A percentile compares a stretch with the other conserved stretches of the same genome.
These are phyloP conservation scores for Pelmatolapia mariae DNA, from an alignment of 2,113 vertebrate genomes.

Conservation along the genomic window DNA sequence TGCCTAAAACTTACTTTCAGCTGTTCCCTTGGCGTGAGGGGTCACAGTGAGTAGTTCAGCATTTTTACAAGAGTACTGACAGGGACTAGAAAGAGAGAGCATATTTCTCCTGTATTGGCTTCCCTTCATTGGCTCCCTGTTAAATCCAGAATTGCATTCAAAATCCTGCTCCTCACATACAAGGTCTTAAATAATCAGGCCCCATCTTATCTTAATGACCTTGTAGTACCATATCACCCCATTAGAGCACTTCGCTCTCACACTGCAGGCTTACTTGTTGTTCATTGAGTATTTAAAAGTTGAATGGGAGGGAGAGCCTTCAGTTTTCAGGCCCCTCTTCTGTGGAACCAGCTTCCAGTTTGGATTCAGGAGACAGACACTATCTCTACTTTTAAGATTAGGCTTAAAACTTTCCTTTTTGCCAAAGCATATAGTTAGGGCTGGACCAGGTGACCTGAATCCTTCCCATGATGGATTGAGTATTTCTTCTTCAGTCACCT, in stretches of 20 bases:
- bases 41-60: not conserved
- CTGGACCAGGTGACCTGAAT: rapidly evolving
- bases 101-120: rapidly evolving
- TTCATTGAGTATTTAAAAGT: not conserved
- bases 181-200: rapidly evolving
- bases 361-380: not conserved
- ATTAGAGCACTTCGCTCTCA: rapidly evolving
- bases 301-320: rapidly evolving
- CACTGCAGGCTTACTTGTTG: rapidly evolving
- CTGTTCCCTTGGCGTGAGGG: not conserved
- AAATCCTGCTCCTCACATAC: not conserved
- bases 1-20: not conserved
- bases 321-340: not conserved
- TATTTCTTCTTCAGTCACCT: no score
- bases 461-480: no score
- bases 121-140: rapidly evolving
- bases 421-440: rapidly evolving
- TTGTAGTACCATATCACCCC: not conserved
- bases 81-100: not conserved
- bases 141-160: not conserved
- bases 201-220: not conserved
- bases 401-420: not conserved
- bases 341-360: not conserved
- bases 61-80: not conserved
- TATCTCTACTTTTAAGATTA: rapidly evolving